These are phyloP conservation scores for Drosophila rubida DNA, from an alignment of 2,888 invertebrate species.

Conservation along the genomic window DNA sequence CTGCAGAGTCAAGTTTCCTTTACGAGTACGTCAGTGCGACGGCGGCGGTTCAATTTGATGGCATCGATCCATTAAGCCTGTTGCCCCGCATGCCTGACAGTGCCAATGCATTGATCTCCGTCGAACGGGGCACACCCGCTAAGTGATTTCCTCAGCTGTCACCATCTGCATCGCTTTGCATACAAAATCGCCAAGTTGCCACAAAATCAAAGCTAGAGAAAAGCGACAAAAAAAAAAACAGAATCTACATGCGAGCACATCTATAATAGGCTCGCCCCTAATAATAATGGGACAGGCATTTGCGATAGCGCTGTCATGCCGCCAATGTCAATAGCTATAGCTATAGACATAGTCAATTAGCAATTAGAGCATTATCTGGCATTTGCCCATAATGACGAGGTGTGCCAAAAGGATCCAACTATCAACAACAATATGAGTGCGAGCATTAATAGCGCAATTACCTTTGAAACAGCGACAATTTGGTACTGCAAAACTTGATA, in stretches of 20 bases:
- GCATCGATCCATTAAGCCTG: constrained; percentile 24
- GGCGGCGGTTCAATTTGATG: constrained; percentile 19
- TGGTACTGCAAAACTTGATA: neutral
- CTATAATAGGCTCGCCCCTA: constrained; percentile 25
- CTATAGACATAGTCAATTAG: constrained; percentile 45
- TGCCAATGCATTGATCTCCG: constrained; percentile 45
- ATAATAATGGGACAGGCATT: constrained; percentile 23
- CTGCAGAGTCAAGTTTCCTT: constrained; percentile 19
- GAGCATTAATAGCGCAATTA: constrained; percentile 27
- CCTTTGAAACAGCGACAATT: constrained; percentile 24
- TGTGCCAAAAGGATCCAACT: constrained; percentile 23
- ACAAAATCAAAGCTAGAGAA: constrained; percentile 1
- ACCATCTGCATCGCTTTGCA: constrained; percentile 33
- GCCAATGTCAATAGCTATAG: constrained; percentile 38
- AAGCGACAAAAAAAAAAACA: constrained; percentile 12
- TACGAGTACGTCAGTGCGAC: too few relatives aligned
- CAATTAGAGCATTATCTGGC: constrained; percentile 71
- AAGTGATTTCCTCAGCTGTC: constrained; percentile 57
- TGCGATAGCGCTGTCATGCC: constrained; percentile 18
- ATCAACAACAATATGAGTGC: neutral
- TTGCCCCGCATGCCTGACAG: constrained; percentile 20
- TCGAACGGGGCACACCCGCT: constrained; percentile 56
- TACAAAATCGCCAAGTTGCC: constrained; percentile 24
- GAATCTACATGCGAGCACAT: neutral
- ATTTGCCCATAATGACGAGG: constrained; percentile 47